Percentiles rank a stretch among this genome's conserved stretches.
Evolutionary conservation across 2,888 invertebrate genomes (phyloP).

Genomic region (Caenorhabditis imperialis): DNA sequence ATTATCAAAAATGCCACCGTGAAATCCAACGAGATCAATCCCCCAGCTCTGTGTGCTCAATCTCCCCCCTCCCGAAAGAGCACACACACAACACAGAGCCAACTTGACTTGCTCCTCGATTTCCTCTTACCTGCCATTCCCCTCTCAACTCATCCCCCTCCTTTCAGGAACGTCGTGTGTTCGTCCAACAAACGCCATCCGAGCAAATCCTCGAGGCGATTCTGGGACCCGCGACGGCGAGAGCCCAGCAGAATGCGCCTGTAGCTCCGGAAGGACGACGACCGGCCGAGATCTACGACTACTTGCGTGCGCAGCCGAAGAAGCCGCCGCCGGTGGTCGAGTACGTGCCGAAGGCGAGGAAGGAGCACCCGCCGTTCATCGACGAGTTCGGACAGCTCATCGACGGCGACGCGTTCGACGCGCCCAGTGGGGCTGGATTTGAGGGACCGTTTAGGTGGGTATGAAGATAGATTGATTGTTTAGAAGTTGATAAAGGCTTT

Average conservation of each 20-base stretch:
- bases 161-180: conserved; percentile 78
- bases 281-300: conserved; percentile 70
- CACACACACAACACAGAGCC: too few species aligned
- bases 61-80: neutral
- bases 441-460: conserved; percentile 16
- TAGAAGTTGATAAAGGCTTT: too few species aligned
- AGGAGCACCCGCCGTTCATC: conserved; percentile 49
- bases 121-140: too few species aligned
- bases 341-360: conserved; percentile 38
- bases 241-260: conserved; percentile 44
- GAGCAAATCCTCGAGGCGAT: conserved; percentile 73
- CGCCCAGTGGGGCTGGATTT: conserved; percentile 16
- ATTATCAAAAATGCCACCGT: neutral
- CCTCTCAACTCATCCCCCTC: neutral
- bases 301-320: conserved; percentile 67
- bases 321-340: conserved; percentile 54
- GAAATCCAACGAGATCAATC: neutral
- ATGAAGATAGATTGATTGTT: neutral
- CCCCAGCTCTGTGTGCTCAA: too few species aligned
- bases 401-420: conserved; percentile 36
- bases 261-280: conserved; percentile 48
- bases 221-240: conserved; percentile 48
- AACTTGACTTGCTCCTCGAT: too few species aligned
- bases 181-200: conserved; percentile 77
- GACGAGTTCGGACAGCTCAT: conserved; percentile 52